phyloP scores from a whole-genome alignment of 1,140 invertebrate species.

The Lasioglossum albipes region DNA sequence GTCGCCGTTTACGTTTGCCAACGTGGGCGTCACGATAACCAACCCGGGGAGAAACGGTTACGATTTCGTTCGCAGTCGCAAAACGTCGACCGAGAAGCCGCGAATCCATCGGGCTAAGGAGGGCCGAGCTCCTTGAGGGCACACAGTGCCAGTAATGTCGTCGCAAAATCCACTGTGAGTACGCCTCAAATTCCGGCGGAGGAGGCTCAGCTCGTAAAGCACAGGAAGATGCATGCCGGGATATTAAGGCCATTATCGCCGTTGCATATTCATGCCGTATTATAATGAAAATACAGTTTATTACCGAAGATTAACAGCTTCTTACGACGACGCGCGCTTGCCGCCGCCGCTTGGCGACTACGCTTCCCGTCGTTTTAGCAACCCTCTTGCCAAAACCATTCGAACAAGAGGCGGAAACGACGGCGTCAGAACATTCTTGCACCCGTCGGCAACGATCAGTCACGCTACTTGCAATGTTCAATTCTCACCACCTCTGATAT shows the following conservation, averaged over 20 bases:
- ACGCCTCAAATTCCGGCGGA: constrained; percentile 78
- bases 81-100: constrained; percentile 20
- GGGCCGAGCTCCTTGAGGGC: constrained; percentile 41
- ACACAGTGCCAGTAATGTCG: constrained; percentile 53
- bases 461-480: not conserved
- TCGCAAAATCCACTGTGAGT: constrained; percentile 77
- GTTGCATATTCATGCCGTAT: constrained; percentile 81
- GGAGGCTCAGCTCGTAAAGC: constrained; percentile 80
- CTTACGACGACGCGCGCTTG: constrained; percentile 73
- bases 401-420: constrained; percentile 22
- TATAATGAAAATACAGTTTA: constrained; percentile 82
- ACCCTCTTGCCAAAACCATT: constrained; percentile 47
- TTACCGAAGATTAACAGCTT: constrained; percentile 81
- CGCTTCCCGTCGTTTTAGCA: constrained; percentile 52
- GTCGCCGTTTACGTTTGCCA: not conserved
- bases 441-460: not conserved
- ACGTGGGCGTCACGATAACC: constrained; percentile 37
- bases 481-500: no score
- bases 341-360: constrained; percentile 38
- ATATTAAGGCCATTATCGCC: constrained; percentile 81
- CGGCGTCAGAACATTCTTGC: constrained; percentile 8
- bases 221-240: constrained; percentile 80
- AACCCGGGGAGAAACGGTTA: constrained; percentile 19
- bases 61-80: constrained; percentile 41
- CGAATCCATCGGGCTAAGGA: constrained; percentile 32